These are phyloP conservation scores for Pleuronectes platessa DNA, from an alignment of 2,113 vertebrate species.

Conservation along the genomic window DNA sequence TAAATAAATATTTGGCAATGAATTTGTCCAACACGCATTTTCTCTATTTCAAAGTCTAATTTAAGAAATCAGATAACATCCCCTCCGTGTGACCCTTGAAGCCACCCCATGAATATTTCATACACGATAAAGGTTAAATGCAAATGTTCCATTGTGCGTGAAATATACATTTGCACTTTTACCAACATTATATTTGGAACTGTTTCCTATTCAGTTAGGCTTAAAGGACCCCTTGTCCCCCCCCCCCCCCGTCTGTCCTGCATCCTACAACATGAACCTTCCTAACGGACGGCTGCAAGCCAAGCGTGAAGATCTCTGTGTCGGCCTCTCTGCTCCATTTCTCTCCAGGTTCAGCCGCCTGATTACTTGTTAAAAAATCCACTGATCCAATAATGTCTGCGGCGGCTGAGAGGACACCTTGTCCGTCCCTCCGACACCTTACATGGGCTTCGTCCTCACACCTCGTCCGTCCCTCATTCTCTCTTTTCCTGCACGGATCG, in stretches of 20 bases:
- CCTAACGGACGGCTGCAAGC: constrained; percentile 31
- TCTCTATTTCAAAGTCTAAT: too few relatives aligned
- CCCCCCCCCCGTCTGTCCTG: neutral
- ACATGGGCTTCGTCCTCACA: constrained; percentile 18
- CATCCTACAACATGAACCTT: constrained; percentile 16
- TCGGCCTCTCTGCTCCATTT: constrained; percentile 44
- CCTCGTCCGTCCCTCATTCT: neutral
- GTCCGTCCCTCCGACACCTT: constrained; percentile 44
- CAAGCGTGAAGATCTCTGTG: constrained; percentile 31
- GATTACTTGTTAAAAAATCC: constrained; percentile 64
- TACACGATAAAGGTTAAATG: too few relatives aligned
- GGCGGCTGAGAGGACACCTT: constrained; percentile 37
- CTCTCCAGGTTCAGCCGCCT: constrained; percentile 44
- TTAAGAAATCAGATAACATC: too few relatives aligned
- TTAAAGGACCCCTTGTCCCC: constrained; percentile 6
- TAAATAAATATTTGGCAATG: too few relatives aligned
- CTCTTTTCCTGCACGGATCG: constrained; percentile 5
- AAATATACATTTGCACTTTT: neutral
- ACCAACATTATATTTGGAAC: neutral
- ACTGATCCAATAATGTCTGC: constrained; percentile 59
- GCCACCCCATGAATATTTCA: too few relatives aligned
- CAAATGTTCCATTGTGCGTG: too few relatives aligned
- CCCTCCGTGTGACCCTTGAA: too few relatives aligned
- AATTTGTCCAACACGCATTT: too few relatives aligned
- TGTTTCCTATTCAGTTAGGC: constrained; percentile 1